Evolutionary conservation across 2,888 invertebrate genomes (phyloP), one percentile per base, ranked within the genome.

Genomic region (Plagodis dolabraria): DNA sequence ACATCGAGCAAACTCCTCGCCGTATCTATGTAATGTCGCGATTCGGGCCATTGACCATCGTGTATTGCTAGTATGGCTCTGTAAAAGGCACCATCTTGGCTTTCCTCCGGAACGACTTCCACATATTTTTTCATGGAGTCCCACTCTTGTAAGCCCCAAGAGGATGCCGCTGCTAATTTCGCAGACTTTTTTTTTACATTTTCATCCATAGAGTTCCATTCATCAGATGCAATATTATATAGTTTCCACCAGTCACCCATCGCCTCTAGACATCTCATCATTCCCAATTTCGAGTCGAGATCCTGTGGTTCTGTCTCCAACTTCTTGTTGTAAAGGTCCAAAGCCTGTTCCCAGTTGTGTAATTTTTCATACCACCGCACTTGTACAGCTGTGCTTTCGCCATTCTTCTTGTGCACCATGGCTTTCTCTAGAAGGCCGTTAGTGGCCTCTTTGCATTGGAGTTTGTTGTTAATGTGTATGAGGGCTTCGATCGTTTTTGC

Each of bases 291-390:
- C 0, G 98, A 95, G 45, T 98, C 97, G 12, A 95, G 89, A 75
- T 98, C 96, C 33, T 94, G 88, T 0, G 94, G 93, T 69, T 95
- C 94, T 0, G 90, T 89, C 47, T 95, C 94, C 53, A 97, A 87
- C 76, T 97, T 96, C 60, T 95, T 95, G 63, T 95, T 94, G 79
- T 99, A 99, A 6, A 98, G 94, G 60, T 96, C 95, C 56, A 99
- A 87, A 0, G 99, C 99, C 80, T 98, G 97, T 70, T 99, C 98
- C 99, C 99, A 99, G 80, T 99, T 98, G 85, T 99, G 99, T 2
- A 99, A 90, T 83, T 99, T 99, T 84, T 99, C 99, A 83, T 99
- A 99, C 99, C 99, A 99, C 1, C 97, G 95, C 34, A 99, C 98
- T 82, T 89, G 86, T 60, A 86, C 89, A 2, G 90, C 65, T 49